Conservation (phyloP, 2,113 vertebrate genomes). For the Hippopotamus amphibius region DNA sequence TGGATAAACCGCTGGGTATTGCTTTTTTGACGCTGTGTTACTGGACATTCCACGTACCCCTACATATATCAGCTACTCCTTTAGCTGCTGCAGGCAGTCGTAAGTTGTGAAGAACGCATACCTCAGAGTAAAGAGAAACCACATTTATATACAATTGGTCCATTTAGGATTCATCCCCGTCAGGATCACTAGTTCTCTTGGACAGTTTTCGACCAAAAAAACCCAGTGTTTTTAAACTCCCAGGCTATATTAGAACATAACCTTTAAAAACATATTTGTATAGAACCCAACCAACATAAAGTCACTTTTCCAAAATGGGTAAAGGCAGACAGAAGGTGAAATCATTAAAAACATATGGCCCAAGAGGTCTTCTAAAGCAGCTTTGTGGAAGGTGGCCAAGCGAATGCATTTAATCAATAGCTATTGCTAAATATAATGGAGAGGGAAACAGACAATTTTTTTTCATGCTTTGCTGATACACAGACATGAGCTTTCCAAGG, state of each 20-base stretch:
- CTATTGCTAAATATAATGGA: slow-evolving; percentile 43
- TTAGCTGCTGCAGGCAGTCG: neutral
- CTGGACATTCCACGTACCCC: neutral
- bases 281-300: slow-evolving; percentile 57
- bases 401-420: slow-evolving; percentile 45
- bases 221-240: slow-evolving; percentile 51
- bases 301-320: slow-evolving; percentile 51
- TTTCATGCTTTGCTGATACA: slow-evolving; percentile 5
- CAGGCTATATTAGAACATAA: neutral
- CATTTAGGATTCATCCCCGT: neutral
- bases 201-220: slow-evolving; percentile 38
- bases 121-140: neutral
- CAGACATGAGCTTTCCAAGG: neutral
- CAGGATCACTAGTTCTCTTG: neutral
- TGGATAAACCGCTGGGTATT: slow-evolving; percentile 5
- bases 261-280: slow-evolving; percentile 12
- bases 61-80: neutral
- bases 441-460: neutral
- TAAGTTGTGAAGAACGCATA: neutral
- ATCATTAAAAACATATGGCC: slow-evolving; percentile 72
- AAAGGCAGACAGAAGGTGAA: slow-evolving; percentile 70
- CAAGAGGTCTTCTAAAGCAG: neutral
- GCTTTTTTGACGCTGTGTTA: slow-evolving; percentile 59
- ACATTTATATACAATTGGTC: neutral
- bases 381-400: slow-evolving; percentile 52